These are phyloP conservation scores for Pluvianellus socialis DNA, from an alignment of 2,113 vertebrate genomes.

Conservation along the genomic window DNA sequence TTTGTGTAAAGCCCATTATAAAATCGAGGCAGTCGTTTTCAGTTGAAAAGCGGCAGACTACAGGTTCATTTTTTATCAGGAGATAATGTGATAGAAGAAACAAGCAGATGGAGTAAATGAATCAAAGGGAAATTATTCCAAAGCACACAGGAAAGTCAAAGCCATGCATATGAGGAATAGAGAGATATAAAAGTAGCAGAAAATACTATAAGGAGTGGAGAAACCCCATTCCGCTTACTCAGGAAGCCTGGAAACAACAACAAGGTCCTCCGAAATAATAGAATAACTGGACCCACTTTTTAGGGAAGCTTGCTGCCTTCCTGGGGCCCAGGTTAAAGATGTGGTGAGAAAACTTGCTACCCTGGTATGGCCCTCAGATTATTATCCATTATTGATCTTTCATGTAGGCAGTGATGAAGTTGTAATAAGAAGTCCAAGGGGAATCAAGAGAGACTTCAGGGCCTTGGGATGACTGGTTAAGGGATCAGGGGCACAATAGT, in stretches of 20 bases:
- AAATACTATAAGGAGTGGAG: not conserved
- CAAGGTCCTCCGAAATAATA: not conserved
- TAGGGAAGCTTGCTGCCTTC: not conserved
- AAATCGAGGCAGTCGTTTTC: slow-evolving; percentile 52
- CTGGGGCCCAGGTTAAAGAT: not conserved
- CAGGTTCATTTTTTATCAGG: not conserved
- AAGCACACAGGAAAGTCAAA: not conserved
- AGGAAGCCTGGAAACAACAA: not conserved
- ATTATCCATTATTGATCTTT: not conserved
- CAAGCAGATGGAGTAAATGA: slow-evolving; percentile 43
- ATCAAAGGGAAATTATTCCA: not conserved
- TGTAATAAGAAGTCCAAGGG: not conserved
- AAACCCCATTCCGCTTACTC: not conserved
- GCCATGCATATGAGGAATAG: not conserved
- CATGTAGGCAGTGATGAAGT: not conserved
- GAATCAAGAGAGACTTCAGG: not conserved
- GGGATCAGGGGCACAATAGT: not conserved
- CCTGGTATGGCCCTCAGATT: not conserved
- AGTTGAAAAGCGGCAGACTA: slow-evolving; percentile 31
- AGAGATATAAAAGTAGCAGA: not conserved
- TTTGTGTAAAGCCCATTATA: slow-evolving; percentile 64
- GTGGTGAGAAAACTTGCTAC: not conserved
- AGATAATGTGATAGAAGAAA: slow-evolving; percentile 10
- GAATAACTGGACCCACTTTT: not conserved
- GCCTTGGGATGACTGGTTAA: not conserved